Percentiles rank a stretch among this genome's conserved stretches.
Conservation (phyloP, 2,797 vertebrate species). For the Threskiornis aethiopicus region DNA sequence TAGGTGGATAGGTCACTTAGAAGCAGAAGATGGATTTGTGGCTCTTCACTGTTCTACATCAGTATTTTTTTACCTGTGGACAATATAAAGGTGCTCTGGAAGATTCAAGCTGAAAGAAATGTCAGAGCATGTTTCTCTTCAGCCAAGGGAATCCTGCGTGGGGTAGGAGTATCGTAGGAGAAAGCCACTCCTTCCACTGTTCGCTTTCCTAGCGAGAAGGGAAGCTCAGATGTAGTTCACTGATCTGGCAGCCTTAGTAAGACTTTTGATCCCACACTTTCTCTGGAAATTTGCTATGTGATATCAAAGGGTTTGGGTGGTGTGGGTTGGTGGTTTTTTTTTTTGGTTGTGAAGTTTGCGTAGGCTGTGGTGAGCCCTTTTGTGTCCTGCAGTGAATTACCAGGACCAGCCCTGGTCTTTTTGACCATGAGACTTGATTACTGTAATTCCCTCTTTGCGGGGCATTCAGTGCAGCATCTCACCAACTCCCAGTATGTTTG, state of each 20-base stretch:
- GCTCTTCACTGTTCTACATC: neutral
- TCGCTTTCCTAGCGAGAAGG: neutral
- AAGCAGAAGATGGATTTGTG: neutral
- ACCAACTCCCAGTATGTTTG: neutral
- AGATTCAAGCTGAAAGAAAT: neutral
- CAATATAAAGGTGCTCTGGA: neutral
- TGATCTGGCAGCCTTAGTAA: neutral
- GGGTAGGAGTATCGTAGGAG: neutral
- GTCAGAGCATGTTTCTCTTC: neutral
- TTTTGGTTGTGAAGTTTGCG: neutral
- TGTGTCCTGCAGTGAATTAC: neutral
- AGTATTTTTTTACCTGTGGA: neutral
- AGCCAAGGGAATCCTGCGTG: neutral
- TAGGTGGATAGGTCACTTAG: neutral
- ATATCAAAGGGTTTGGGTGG: neutral
- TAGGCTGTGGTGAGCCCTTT: constrained; percentile 10
- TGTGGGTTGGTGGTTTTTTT: neutral
- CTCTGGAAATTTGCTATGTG: neutral
- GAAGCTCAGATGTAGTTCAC: neutral
- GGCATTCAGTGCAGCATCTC: neutral
- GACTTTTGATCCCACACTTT: neutral
- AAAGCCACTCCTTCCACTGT: neutral
- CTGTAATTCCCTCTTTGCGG: neutral
- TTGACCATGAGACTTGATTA: constrained; percentile 21
- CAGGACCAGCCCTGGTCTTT: neutral